These are phyloP conservation scores for Choloepus didactylus DNA, from an alignment of 2,797 vertebrate genomes.

Conservation along the genomic window DNA sequence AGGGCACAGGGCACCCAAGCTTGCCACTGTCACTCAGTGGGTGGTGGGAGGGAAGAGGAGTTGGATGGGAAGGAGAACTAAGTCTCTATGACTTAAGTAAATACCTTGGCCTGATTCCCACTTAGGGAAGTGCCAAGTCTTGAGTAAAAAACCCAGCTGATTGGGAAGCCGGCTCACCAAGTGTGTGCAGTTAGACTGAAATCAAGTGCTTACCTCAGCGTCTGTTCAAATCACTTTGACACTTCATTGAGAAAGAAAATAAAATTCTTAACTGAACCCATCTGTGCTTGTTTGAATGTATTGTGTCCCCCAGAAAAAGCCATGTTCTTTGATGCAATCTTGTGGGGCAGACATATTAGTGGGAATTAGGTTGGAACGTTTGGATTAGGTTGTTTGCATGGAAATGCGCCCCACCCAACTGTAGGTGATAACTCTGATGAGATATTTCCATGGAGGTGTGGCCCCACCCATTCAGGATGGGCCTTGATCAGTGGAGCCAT, in stretches of 20 bases:
- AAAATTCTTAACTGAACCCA: neutral
- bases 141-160: slow-evolving; percentile 32
- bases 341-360: no score
- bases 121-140: slow-evolving; percentile 36
- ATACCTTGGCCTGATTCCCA: neutral
- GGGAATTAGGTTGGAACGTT: no score
- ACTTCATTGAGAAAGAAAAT: slow-evolving; percentile 58
- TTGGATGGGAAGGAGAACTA: neutral
- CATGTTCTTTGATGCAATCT: no score
- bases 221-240: neutral
- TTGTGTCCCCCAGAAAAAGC: no score
- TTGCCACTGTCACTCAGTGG: neutral
- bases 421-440: no score
- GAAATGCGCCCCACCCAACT: no score
- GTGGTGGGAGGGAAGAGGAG: neutral
- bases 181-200: neutral
- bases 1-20: neutral
- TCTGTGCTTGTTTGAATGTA: no score
- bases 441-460: no score
- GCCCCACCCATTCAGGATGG: no score
- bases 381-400: no score
- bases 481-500: no score
- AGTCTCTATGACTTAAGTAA: slow-evolving; percentile 33
- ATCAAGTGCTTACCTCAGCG: neutral
- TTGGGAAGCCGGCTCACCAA: neutral